These are phyloP conservation scores for Hyaena hyaena DNA, from an alignment of 2,113 vertebrate genomes.

Conservation along the genomic window DNA sequence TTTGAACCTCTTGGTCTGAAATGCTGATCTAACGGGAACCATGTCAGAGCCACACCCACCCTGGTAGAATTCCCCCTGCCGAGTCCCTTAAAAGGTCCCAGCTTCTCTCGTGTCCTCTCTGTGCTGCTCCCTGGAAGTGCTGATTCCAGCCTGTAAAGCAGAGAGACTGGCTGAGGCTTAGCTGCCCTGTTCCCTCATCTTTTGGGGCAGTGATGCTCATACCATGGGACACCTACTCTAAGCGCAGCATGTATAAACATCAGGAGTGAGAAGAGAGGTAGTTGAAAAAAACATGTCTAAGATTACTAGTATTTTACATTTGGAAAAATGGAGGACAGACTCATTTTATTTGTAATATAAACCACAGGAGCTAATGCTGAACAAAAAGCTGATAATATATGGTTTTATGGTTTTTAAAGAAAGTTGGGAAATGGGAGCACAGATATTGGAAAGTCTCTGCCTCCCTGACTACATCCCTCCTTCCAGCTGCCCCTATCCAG, in stretches of 20 bases:
- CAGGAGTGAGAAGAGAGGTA: neutral
- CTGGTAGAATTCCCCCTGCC: neutral
- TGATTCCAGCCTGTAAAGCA: conserved; percentile 14
- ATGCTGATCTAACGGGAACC: neutral
- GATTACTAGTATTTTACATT: conserved; percentile 6
- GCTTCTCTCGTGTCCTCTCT: neutral
- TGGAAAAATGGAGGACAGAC: conserved; percentile 29
- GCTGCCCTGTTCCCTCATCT: neutral
- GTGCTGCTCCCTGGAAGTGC: neutral
- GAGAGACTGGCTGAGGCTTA: neutral
- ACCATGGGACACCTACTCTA: neutral
- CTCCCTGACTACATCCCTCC: neutral
- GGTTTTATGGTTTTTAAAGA: neutral
- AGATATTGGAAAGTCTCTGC: neutral
- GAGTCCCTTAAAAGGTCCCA: neutral
- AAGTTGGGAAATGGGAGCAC: neutral
- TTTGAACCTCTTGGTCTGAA: conserved; percentile 38
- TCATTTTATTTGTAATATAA: conserved; percentile 12
- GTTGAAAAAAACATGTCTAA: neutral
- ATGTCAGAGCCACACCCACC: conserved; percentile 6
- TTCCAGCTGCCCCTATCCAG: conserved; percentile 82
- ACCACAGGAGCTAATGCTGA: neutral
- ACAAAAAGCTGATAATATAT: neutral
- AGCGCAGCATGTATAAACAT: neutral
- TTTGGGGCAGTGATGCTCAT: neutral